These are phyloP conservation scores for Atopsyche davidsoni DNA, from an alignment of 1,140 invertebrate genomes.

Conservation along the genomic window DNA sequence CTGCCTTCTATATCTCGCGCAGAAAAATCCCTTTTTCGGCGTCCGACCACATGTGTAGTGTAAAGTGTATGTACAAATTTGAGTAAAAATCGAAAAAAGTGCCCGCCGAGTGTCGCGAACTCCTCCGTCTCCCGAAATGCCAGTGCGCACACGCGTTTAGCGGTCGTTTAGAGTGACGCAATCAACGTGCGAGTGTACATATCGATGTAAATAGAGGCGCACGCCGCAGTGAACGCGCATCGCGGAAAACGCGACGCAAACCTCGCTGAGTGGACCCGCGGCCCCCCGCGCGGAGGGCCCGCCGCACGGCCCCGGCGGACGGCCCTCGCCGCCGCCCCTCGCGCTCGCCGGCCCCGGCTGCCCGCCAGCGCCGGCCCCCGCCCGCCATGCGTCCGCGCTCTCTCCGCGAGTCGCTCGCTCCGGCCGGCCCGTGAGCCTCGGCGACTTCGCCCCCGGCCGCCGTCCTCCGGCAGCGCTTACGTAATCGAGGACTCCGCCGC, in stretches of 20 bases:
- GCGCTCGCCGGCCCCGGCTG: background rate
- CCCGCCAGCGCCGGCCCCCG: slow-evolving; percentile 5
- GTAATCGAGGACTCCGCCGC: background rate
- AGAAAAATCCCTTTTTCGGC: slow-evolving; percentile 52
- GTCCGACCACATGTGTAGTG: slow-evolving; percentile 51
- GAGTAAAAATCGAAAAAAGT: slow-evolving; percentile 37
- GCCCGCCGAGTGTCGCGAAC: slow-evolving; percentile 28
- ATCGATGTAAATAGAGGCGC: slow-evolving; percentile 26
- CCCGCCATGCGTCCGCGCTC: slow-evolving; percentile 18
- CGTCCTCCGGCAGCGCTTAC: slow-evolving; percentile 16
- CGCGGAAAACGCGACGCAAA: slow-evolving; percentile 6
- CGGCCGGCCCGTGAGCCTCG: background rate
- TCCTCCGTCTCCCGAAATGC: slow-evolving; percentile 34
- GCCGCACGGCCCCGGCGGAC: slow-evolving; percentile 7
- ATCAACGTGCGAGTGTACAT: background rate
- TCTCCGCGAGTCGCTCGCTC: background rate
- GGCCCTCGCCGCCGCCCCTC: slow-evolving; percentile 4
- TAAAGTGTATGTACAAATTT: slow-evolving; percentile 49
- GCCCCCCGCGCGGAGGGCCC: slow-evolving; percentile 4
- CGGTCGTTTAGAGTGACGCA: background rate
- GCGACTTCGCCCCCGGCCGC: slow-evolving; percentile 4
- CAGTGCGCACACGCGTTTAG: slow-evolving; percentile 22
- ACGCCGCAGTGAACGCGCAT: slow-evolving; percentile 44
- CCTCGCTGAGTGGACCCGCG: background rate
- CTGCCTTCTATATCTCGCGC: slow-evolving; percentile 46